phyloP scores from a whole-genome alignment of 2,888 invertebrate genomes.

The Matsumyia berberina region DNA sequence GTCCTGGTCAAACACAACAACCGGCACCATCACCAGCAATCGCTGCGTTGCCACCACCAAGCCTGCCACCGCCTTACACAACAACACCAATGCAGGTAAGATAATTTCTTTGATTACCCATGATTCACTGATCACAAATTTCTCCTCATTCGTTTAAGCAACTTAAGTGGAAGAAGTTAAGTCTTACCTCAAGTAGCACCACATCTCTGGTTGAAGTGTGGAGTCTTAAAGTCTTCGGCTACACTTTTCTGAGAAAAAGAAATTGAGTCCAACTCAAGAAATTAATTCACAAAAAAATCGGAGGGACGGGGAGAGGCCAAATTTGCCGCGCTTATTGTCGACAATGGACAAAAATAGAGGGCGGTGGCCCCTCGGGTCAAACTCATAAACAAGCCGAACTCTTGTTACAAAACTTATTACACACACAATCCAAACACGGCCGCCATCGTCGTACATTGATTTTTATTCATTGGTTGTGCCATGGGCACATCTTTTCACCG shows the following conservation, averaged over 20 bases:
- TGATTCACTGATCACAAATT: neutral
- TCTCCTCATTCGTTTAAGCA: neutral
- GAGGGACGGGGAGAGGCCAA: neutral
- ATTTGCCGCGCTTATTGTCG: neutral
- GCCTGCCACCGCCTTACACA: conserved; percentile 87
- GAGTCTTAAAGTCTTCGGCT: conserved; percentile 5
- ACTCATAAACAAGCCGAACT: conserved; percentile 55
- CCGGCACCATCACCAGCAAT: conserved; percentile 86
- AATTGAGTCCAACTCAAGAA: conserved; percentile 34
- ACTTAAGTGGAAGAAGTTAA: conserved; percentile 16
- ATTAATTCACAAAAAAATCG: neutral
- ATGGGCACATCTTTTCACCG: conserved; percentile 15
- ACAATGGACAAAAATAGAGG: conserved; percentile 23
- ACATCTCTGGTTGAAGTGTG: neutral
- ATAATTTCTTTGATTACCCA: neutral
- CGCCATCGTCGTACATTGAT: conserved; percentile 8
- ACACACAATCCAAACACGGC: conserved; percentile 39
- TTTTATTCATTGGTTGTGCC: conserved; percentile 15
- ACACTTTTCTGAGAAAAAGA: conserved; percentile 25
- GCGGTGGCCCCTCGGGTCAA: conserved; percentile 60
- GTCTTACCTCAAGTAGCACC: neutral
- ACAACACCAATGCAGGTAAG: conserved; percentile 84
- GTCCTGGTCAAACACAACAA: conserved; percentile 74
- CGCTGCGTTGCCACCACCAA: conserved; percentile 88
- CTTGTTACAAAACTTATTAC: conserved; percentile 45